Evolutionary conservation across 1,140 invertebrate genomes (phyloP).

Genomic region (Agrilus planipennis): DNA sequence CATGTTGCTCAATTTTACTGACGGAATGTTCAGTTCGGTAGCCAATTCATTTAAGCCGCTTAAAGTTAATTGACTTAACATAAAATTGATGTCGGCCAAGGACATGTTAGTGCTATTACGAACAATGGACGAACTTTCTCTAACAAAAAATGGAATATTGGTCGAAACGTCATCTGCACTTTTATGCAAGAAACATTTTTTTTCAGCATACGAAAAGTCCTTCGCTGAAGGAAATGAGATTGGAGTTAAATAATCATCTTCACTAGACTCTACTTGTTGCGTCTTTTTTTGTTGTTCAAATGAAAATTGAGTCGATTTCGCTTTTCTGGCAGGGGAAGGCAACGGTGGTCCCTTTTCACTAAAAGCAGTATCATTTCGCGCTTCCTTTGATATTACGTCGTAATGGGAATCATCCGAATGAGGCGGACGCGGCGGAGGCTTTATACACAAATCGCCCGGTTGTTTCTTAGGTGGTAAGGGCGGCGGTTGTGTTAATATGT

Average conservation of each 20-base stretch:
- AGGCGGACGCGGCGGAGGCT: slow-evolving; percentile 53
- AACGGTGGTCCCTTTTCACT: slow-evolving; percentile 44
- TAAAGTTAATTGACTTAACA: slow-evolving; percentile 66
- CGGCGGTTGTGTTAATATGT: slow-evolving; percentile 51
- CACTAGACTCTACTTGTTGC: slow-evolving; percentile 29
- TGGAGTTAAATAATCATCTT: slow-evolving; percentile 54
- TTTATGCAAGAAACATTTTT: too few relatives aligned
- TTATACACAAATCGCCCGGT: slow-evolving; percentile 28
- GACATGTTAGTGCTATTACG: too few relatives aligned
- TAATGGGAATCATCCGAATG: slow-evolving; percentile 46
- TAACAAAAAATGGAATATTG: too few relatives aligned
- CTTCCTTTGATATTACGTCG: too few relatives aligned
- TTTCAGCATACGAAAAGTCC: too few relatives aligned
- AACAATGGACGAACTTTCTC: too few relatives aligned
- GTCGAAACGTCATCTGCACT: too few relatives aligned
- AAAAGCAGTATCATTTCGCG: too few relatives aligned
- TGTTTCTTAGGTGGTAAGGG: slow-evolving; percentile 76
- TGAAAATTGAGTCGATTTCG: slow-evolving; percentile 34
- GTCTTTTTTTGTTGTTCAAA: slow-evolving; percentile 32
- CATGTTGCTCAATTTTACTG: slow-evolving; percentile 65
- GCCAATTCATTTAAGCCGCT: slow-evolving; percentile 69
- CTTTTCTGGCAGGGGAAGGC: slow-evolving; percentile 48
- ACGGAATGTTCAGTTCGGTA: slow-evolving; percentile 57
- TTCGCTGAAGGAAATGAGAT: slow-evolving; percentile 41
- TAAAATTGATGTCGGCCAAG: slow-evolving; percentile 64